phyloP scores from a whole-genome alignment of 2,797 vertebrate genomes.

The Orientallactaga sibirica region DNA sequence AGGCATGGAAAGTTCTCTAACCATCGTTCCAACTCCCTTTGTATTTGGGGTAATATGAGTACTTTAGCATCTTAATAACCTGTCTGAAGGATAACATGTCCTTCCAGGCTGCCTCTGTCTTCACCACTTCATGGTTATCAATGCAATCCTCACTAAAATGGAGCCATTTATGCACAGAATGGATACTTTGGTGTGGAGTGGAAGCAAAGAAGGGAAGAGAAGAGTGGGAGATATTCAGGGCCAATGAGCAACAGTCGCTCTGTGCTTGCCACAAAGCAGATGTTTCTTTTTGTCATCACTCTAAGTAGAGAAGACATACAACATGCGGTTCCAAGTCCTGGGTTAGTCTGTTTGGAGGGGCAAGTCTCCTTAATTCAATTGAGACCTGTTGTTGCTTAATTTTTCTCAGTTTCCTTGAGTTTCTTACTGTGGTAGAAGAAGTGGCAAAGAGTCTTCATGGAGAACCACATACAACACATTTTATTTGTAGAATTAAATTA shows the following conservation, averaged over 20 bases:
- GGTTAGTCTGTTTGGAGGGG: background rate
- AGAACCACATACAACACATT: background rate
- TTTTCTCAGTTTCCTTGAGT: slow-evolving; percentile 22
- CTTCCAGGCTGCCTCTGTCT: background rate
- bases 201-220: background rate
- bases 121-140: slow-evolving; percentile 30
- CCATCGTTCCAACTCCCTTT: background rate
- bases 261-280: background rate
- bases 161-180: background rate
- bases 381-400: background rate
- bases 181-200: background rate
- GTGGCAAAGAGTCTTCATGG: background rate
- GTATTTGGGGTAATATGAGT: background rate
- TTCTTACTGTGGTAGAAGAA: slow-evolving; percentile 16
- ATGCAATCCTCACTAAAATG: slow-evolving; percentile 31
- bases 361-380: background rate
- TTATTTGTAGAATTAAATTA: slow-evolving; percentile 20
- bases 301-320: background rate
- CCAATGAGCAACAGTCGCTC: background rate
- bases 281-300: background rate
- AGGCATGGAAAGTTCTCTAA: background rate
- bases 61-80: slow-evolving; percentile 25
- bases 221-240: background rate
- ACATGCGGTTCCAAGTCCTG: background rate
- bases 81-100: background rate